These are phyloP conservation scores for Cyclura pinguis DNA, from an alignment of 2,797 vertebrate genomes.

Conservation along the genomic window DNA sequence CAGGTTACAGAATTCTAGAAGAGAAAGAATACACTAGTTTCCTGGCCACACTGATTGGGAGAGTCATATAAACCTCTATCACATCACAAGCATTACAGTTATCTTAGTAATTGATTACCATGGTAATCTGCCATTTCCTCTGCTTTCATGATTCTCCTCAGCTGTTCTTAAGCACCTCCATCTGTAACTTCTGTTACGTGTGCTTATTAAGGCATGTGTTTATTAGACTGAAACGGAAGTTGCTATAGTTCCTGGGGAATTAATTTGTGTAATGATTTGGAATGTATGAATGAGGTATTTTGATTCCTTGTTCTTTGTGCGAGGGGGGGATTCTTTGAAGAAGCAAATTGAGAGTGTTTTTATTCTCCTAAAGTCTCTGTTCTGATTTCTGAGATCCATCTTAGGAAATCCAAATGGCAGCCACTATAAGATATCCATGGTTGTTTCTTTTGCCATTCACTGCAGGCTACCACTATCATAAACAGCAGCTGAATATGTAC, in stretches of 20 bases:
- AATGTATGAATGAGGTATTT: neutral
- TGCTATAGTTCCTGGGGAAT: neutral
- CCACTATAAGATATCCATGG: neutral
- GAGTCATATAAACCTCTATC: too few relatives aligned
- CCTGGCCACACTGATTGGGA: neutral
- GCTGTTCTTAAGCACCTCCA: neutral
- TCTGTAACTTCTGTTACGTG: neutral
- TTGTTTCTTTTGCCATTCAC: neutral
- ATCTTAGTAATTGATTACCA: neutral
- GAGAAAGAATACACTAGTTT: neutral
- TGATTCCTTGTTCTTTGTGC: neutral
- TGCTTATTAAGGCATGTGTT: fast-evolving
- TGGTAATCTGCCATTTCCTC: neutral
- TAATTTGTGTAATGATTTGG: neutral
- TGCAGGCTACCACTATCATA: neutral
- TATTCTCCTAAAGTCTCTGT: neutral
- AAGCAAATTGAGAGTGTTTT: neutral
- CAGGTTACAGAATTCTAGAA: neutral
- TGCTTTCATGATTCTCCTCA: neutral
- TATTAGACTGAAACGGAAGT: neutral
- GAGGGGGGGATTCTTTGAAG: neutral
- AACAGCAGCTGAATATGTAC: neutral
- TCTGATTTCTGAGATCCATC: neutral
- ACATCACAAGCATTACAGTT: neutral
- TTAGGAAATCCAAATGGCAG: neutral